phyloP scores from a whole-genome alignment of 2,797 vertebrate species.

The Apogon talboti region DNA sequence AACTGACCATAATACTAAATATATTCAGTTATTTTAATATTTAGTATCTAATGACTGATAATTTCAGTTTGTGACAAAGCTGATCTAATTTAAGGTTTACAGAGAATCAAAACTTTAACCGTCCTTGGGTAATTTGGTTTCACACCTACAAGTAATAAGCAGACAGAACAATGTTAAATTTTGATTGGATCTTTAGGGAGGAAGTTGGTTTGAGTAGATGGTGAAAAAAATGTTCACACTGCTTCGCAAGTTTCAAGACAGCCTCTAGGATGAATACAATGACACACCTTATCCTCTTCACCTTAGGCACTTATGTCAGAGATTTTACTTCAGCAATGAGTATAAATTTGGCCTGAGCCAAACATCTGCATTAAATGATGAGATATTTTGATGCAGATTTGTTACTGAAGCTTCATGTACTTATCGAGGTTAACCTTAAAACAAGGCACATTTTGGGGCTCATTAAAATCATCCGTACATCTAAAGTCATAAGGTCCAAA shows the following conservation, averaged over 20 bases:
- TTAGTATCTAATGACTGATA: neutral
- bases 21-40: neutral
- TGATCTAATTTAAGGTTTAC: neutral
- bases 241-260: constrained; percentile 40
- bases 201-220: constrained; percentile 9
- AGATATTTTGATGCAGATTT: constrained; percentile 34
- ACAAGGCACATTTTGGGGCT: constrained; percentile 8
- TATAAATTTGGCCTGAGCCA: constrained; percentile 24
- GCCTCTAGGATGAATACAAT: constrained; percentile 36
- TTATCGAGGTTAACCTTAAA: constrained; percentile 22
- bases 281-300: constrained; percentile 24
- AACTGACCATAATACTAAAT: constrained; percentile 1
- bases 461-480: constrained; percentile 19
- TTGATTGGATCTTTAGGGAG: constrained; percentile 20
- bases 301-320: constrained; percentile 47
- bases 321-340: constrained; percentile 24
- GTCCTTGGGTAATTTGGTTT: neutral
- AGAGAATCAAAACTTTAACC: neutral
- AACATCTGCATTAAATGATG: constrained; percentile 1
- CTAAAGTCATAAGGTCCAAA: constrained; percentile 5
- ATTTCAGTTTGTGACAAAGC: neutral
- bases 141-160: constrained; percentile 3
- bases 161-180: constrained; percentile 1
- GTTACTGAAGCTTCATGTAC: constrained; percentile 20
- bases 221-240: constrained; percentile 21